Evolutionary conservation across 2,797 vertebrate genomes (phyloP), one percentile per base, ranked within the genome.

Genomic region (Pseudochirops cupreus): DNA sequence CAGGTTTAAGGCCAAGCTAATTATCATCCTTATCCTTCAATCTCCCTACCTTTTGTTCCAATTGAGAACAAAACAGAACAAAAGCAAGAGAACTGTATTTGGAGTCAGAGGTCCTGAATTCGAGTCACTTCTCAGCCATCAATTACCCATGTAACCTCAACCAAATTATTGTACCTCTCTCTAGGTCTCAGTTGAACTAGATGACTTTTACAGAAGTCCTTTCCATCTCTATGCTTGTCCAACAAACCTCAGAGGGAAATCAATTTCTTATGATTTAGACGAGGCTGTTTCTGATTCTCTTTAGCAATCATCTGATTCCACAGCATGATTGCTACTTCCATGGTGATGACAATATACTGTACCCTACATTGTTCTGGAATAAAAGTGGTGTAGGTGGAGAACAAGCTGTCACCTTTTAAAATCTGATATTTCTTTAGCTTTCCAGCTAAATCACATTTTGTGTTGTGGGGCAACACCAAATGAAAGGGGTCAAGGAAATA

Each of bases 401-500:
- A 82, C 62, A 82, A 29, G 1, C 14, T 95, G 92, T 96, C 18
- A 33, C 31, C 57, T 91, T 91, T 56, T 46, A 91, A 96, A 94
- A 92, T 58, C 10, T 90, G 33, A 95, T 46, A 39, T 31, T 94
- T 91, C 28, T 67, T 67, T 82, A 52, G 21, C 3, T 90, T 96
- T 96, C 59, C 94, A 94, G 6, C 59, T 56, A 97, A 96, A 97
- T 94, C 14, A 62, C 57, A 55, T 94, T 97, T 82, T 95, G 28
- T 97, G 94, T 94, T 53, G 56, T 96, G 94, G 46, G 67, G 90
- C 3, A 92, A 18, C 5, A 2, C 29, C 92, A 93, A 96, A 46
- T 1, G 53, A 82, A 92, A 96, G 58, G 28, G 0, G 0, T 9
- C 62, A 82, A 82, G 74, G 74, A 82, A 62, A 91, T 26, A 14